Conservation (phyloP, 2,113 vertebrate genomes). For the Istiophorus platypterus region DNA sequence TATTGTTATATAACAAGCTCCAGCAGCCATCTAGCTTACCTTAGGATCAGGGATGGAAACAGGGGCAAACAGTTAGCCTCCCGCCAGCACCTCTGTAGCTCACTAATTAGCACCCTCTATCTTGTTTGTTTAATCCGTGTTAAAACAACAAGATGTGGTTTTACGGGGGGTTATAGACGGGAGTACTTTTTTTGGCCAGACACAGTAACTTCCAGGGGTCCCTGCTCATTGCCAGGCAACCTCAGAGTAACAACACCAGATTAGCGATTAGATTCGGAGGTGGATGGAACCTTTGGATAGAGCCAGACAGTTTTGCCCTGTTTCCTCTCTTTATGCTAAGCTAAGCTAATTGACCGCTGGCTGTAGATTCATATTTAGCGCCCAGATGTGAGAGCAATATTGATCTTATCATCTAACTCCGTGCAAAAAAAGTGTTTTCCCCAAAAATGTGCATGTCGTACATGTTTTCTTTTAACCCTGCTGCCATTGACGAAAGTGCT, state of each 20-base stretch:
- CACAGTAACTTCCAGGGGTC: neutral
- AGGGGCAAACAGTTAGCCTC: neutral
- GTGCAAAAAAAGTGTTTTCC: neutral
- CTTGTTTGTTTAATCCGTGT: neutral
- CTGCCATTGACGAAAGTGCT: conserved; percentile 5
- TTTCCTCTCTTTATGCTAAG: neutral
- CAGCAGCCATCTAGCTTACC: neutral
- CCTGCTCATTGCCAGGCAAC: neutral
- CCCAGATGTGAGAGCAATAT: neutral
- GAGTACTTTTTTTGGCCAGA: neutral
- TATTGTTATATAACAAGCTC: conserved; percentile 15
- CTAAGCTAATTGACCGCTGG: neutral
- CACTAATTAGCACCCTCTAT: neutral
- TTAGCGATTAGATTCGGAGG: neutral
- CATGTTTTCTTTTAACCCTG: neutral
- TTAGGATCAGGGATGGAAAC: neutral
- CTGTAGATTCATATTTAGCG: neutral
- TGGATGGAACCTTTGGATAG: neutral
- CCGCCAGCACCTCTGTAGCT: neutral
- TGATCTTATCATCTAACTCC: neutral
- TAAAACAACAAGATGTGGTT: neutral
- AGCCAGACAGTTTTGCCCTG: neutral
- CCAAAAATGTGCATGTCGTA: neutral
- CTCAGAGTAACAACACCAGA: neutral
- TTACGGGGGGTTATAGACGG: neutral